Conservation (phyloP, 2,113 vertebrate species). For the Prunella himalayana region DNA sequence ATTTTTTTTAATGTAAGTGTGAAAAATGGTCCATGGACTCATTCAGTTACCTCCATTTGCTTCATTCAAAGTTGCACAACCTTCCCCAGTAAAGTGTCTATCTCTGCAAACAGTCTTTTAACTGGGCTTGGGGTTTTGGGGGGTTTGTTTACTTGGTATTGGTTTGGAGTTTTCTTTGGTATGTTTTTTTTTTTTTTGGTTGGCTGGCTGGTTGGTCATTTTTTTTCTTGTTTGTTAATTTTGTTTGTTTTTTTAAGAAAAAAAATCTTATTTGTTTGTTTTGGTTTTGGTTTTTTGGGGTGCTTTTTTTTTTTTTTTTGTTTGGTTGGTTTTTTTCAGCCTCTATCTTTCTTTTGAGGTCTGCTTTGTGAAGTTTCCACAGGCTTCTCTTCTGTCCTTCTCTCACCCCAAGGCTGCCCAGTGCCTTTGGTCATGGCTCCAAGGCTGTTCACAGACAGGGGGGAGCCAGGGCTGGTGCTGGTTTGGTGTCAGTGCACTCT, state of each 20-base stretch:
- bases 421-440: not conserved
- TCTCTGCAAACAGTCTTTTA: not conserved
- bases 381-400: too few relatives aligned
- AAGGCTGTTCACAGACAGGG: not conserved
- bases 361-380: not conserved
- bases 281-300: fast-evolving
- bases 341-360: not conserved
- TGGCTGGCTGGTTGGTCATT: not conserved
- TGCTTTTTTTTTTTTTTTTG: not conserved
- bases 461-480: not conserved
- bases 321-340: not conserved
- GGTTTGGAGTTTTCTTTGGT: not conserved
- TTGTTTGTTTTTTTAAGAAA: not conserved
- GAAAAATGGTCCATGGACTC: not conserved
- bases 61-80: not conserved
- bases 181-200: not conserved
- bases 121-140: too few relatives aligned
- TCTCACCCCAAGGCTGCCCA: not conserved
- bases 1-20: not conserved
- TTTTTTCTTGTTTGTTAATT: not conserved
- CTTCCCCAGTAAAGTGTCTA: not conserved
- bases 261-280: not conserved
- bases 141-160: not conserved
- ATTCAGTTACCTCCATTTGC: not conserved
- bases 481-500: not conserved